Evolutionary conservation across 2,888 invertebrate species (phyloP).

Genomic region (Hyppa rectilinea): DNA sequence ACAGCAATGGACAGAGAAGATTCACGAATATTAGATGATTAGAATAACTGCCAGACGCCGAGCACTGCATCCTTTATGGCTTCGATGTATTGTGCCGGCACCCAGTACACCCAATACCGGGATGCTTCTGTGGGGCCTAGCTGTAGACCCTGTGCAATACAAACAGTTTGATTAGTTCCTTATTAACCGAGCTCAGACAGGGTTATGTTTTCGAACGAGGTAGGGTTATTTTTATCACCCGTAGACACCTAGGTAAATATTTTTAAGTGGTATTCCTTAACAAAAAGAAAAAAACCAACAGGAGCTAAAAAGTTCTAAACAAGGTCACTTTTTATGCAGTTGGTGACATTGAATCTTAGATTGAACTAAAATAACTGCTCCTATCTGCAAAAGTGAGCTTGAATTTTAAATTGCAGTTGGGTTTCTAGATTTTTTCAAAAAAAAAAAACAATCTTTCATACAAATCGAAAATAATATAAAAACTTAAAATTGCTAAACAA

Average conservation of each 20-base stretch:
- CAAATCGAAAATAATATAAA: not conserved
- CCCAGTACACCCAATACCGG: slow-evolving; percentile 98
- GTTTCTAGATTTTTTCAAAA: not conserved
- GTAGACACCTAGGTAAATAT: not conserved
- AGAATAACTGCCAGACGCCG: slow-evolving; percentile 96
- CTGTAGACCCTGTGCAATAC: slow-evolving; percentile 93
- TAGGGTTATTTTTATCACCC: no score
- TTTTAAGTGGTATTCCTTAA: not conserved
- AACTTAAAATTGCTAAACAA: slow-evolving; percentile 52
- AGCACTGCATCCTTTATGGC: slow-evolving; percentile 97
- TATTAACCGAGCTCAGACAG: not conserved
- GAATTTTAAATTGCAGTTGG: not conserved
- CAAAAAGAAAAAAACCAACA: not conserved
- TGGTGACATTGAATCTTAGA: not conserved
- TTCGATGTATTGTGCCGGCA: slow-evolving; percentile 97
- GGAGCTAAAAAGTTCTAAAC: not conserved
- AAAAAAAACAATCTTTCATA: not conserved
- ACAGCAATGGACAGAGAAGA: slow-evolving; percentile 73
- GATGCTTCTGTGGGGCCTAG: slow-evolving; percentile 97
- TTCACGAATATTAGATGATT: slow-evolving; percentile 74
- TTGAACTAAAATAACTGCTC: not conserved
- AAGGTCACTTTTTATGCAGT: not conserved
- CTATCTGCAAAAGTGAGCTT: not conserved
- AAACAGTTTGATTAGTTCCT: slow-evolving; percentile 2
- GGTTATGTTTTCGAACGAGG: not conserved